phyloP scores from a whole-genome alignment of 2,113 vertebrate species.

The Embiotoca jacksoni region DNA sequence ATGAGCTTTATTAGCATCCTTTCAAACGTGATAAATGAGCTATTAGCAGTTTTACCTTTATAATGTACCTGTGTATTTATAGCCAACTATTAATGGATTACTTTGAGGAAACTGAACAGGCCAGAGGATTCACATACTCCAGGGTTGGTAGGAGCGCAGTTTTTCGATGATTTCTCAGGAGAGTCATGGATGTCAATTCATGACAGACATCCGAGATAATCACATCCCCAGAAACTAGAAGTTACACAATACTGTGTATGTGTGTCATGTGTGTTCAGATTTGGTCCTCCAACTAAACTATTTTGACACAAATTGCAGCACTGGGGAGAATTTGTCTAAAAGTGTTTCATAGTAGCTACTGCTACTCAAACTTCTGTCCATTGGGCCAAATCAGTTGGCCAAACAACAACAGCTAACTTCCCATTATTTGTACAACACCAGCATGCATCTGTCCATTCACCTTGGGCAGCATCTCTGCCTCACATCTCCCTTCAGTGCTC shows the following conservation, averaged over 20 bases:
- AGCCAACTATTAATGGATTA: neutral
- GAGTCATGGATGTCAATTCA: neutral
- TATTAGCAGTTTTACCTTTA: neutral
- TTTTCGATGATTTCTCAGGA: neutral
- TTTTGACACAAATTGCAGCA: too few species aligned
- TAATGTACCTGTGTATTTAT: neutral
- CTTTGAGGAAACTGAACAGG: neutral
- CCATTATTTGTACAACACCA: neutral
- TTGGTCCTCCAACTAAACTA: too few species aligned
- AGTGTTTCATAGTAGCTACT: neutral
- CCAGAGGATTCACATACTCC: neutral
- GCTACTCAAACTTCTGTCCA: neutral
- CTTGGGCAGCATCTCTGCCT: neutral
- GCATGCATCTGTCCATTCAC: neutral
- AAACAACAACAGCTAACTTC: neutral
- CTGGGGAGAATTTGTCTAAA: neutral
- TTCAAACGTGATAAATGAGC: neutral
- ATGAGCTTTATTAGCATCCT: neutral
- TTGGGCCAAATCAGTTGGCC: neutral
- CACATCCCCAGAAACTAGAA: neutral
- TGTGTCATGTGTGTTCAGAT: neutral
- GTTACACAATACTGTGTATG: neutral
- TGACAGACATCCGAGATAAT: too few species aligned
- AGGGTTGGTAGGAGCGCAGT: neutral
- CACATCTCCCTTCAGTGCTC: neutral